Evolutionary conservation across 2,888 invertebrate genomes (phyloP), one percentile per base, ranked within the genome.

Genomic region (Agrotis segetum): DNA sequence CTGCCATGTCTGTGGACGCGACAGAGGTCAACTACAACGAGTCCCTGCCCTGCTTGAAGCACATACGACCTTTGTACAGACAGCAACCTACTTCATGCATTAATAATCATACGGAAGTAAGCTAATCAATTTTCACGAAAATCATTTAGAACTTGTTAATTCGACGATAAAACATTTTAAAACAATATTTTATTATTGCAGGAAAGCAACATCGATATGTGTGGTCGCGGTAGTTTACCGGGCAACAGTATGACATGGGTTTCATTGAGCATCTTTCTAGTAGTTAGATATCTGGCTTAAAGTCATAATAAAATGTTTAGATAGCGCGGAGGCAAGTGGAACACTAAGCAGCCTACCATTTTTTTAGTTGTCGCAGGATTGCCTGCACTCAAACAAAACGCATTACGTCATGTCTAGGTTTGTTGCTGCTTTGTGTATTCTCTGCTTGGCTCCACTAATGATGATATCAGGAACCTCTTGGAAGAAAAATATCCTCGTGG

Each of bases 71-170:
- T 53, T 94, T 98, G 77, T 96, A 97, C 60, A 96, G 98, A 75
- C 96, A 97, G 82, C 97, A 97, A 82, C 98, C 98, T 19, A 96
- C 96, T 77, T 98, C 97, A 66, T 98, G 98, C 90, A 98, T 98
- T 79, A 97, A 97, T 79, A 97, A 97, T 84, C 98, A 98, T 92
- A 96, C 97, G 29, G 97, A 98, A 89, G 98, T 98, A 93, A 56
- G 56, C n/a, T 14, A 19, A 34, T n/a, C n/a, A 14, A 56, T 34
- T 56, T n/a, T 34, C 6, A 56, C n/a, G 5, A 56, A 56, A 11
- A 11, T 40, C 1, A 1, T 40, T 40, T 40, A 40, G 40, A 40
- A 40, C 40, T 40, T 40, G 11, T 40, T 40, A 40, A 40, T 40
- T n/a, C n/a, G n/a, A n/a, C n/a, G n/a, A n/a, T n/a, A n/a, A n/a